phyloP scores from a whole-genome alignment of 2,113 vertebrate species.

The Herpetotheres cachinnans region DNA sequence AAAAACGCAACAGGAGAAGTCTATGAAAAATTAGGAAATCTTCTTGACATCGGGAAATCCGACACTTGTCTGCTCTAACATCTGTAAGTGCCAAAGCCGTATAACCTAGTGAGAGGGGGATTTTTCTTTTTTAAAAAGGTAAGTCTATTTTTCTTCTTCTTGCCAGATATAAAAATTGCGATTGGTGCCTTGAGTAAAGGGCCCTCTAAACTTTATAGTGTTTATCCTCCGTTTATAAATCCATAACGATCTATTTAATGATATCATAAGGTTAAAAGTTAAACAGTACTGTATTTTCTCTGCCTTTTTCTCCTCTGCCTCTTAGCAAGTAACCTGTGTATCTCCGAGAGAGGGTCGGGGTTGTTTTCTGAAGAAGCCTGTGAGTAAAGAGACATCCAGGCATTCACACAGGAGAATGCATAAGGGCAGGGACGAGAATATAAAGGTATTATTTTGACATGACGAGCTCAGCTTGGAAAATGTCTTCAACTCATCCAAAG shows the following conservation, averaged over 20 bases:
- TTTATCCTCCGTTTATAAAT: constrained; percentile 15
- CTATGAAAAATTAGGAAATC: constrained; percentile 63
- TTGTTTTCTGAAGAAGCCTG: background rate
- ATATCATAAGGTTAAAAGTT: constrained; percentile 26
- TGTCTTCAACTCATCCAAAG: background rate
- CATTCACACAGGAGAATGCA: background rate
- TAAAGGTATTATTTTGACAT: background rate
- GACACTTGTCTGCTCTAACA: constrained; percentile 64
- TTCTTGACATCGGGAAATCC: constrained; percentile 64
- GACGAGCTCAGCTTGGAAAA: background rate
- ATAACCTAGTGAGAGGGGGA: background rate
- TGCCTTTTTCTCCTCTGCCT: background rate
- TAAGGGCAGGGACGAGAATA: background rate
- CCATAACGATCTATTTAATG: background rate
- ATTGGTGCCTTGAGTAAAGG: background rate
- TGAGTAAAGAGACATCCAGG: background rate
- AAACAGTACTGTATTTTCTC: background rate
- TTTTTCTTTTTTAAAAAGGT: background rate
- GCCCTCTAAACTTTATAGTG: background rate
- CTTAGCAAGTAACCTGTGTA: background rate
- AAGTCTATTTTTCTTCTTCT: constrained; percentile 34
- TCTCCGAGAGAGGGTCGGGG: background rate
- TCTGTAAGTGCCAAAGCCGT: constrained; percentile 51
- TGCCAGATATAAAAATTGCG: background rate
- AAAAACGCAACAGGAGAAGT: constrained; percentile 64